A percentile compares a stretch with the other conserved stretches of the same genome.
Evolutionary conservation across 2,113 vertebrate species (phyloP).

Genomic region (Chaetura pelagica): DNA sequence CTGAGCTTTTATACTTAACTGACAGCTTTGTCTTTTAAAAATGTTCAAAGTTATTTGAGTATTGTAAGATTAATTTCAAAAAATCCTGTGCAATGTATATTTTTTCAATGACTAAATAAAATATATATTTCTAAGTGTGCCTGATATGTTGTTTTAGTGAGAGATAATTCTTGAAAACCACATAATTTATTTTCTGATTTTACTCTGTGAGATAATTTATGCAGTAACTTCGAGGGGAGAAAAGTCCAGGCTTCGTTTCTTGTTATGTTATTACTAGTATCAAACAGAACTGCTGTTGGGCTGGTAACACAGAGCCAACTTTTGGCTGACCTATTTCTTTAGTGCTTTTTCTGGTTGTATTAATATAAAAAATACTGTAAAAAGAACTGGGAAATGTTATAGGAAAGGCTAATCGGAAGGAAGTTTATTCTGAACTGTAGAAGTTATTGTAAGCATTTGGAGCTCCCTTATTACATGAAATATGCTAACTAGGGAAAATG

Average conservation of each 20-base stretch:
- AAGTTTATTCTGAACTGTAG: neutral
- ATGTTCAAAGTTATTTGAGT: neutral
- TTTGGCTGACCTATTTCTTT: neutral
- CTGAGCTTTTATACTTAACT: neutral
- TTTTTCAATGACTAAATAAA: conserved; percentile 46
- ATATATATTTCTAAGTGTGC: neutral
- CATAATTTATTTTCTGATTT: neutral
- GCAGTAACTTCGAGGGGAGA: neutral
- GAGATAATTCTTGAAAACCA: neutral
- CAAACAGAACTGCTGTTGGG: neutral
- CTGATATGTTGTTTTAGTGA: neutral
- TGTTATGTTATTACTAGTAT: neutral
- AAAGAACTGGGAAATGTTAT: neutral
- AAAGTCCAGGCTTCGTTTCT: neutral
- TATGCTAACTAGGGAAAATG: neutral
- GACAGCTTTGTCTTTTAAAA: neutral
- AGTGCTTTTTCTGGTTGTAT: neutral
- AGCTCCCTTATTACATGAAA: neutral
- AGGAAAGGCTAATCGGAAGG: neutral
- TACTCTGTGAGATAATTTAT: neutral
- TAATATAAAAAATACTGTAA: neutral
- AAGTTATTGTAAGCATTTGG: neutral
- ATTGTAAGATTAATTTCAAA: neutral
- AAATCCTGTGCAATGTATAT: neutral
- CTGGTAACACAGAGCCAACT: neutral